A percentile compares a stretch with the other conserved stretches of the same genome.
These are phyloP conservation scores for Bellardia bayeri DNA, from an alignment of 2,888 invertebrate genomes.

Conservation along the genomic window DNA sequence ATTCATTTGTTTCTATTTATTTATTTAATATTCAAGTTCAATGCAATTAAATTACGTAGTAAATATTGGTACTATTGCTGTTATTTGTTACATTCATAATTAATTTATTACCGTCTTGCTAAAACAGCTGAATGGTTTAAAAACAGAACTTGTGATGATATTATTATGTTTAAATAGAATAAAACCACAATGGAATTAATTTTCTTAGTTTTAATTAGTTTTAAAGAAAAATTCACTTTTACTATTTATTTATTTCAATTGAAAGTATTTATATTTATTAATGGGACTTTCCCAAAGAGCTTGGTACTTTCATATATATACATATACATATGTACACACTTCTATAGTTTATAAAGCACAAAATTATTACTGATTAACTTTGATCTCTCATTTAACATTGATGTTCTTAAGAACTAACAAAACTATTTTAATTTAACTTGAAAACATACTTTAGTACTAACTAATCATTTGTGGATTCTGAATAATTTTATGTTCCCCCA, in stretches of 20 bases:
- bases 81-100: background rate
- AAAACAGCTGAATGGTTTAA: slow-evolving; percentile 8
- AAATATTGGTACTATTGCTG: slow-evolving; percentile 5
- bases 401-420: too few relatives aligned
- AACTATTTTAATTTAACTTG: too few relatives aligned
- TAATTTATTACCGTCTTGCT: background rate
- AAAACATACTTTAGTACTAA: too few relatives aligned
- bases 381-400: too few relatives aligned
- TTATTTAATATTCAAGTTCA: slow-evolving; percentile 44
- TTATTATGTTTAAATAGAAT: background rate
- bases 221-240: slow-evolving; percentile 18
- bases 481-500: too few relatives aligned
- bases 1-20: slow-evolving; percentile 11
- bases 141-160: background rate
- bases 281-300: too few relatives aligned
- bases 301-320: too few relatives aligned
- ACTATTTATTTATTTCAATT: background rate
- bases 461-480: too few relatives aligned
- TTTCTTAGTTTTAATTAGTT: background rate
- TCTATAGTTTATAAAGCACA: too few relatives aligned
- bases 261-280: too few relatives aligned
- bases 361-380: too few relatives aligned
- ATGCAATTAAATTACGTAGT: slow-evolving; percentile 47
- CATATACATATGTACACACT: too few relatives aligned
- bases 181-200: slow-evolving; percentile 2